Evolutionary conservation across 64 coral and sea anemone genomes (phyloP).

Genomic region (Montipora efflorescens): DNA sequence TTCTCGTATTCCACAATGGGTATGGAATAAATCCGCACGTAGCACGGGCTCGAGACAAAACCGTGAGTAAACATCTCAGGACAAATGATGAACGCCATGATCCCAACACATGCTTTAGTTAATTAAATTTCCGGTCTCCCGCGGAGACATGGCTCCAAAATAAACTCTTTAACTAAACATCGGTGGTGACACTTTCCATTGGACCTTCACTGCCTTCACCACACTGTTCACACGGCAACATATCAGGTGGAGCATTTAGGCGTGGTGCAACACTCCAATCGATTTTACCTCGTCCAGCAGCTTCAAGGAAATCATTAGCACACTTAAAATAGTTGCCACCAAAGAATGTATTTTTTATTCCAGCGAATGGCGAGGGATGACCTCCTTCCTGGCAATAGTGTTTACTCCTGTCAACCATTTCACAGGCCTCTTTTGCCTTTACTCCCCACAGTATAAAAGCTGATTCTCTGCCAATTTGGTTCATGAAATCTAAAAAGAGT

Average conservation of each 20-base stretch:
- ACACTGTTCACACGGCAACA: background rate
- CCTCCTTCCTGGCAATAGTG: background rate
- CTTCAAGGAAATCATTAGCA: background rate
- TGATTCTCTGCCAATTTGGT: background rate
- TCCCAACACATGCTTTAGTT: no score
- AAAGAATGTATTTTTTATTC: background rate
- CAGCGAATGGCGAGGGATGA: background rate
- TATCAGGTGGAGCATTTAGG: background rate
- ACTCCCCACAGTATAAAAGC: background rate
- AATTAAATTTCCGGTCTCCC: no score
- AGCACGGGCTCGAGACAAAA: no score
- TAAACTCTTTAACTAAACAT: no score
- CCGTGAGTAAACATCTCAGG: no score
- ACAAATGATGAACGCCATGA: no score
- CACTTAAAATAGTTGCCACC: slow-evolving; percentile 4
- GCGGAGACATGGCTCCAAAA: no score
- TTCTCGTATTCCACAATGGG: no score
- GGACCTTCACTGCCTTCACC: background rate
- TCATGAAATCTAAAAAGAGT: background rate
- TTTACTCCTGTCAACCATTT: background rate
- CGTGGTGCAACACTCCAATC: background rate
- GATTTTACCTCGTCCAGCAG: background rate
- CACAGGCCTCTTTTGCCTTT: background rate
- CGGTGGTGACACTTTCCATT: background rate
- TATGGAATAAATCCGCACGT: no score